These are phyloP conservation scores for Bombyx huttoni DNA, from an alignment of 2,888 invertebrate species.

Conservation along the genomic window DNA sequence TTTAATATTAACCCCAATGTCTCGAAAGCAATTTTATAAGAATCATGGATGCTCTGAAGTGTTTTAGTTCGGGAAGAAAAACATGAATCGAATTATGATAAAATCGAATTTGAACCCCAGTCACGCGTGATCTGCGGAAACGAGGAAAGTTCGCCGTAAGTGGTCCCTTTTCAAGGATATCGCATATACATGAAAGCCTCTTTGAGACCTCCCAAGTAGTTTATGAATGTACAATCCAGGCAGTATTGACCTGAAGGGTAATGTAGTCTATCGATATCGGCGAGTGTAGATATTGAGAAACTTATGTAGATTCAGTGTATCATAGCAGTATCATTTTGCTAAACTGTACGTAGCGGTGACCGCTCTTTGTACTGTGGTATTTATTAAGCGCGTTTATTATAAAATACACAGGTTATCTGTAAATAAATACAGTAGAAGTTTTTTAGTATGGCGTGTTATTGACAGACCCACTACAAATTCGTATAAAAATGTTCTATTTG, in stretches of 20 bases:
- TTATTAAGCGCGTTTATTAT: too few relatives aligned
- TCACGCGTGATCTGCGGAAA: background rate
- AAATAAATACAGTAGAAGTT: too few relatives aligned
- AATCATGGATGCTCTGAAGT: background rate
- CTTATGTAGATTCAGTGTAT: background rate
- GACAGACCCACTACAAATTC: too few relatives aligned
- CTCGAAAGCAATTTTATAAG: background rate
- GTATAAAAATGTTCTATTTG: too few relatives aligned
- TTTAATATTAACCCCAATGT: background rate
- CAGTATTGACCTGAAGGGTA: background rate
- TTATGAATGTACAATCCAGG: background rate
- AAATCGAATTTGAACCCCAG: background rate
- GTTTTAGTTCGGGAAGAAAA: background rate
- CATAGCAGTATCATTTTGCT: too few relatives aligned
- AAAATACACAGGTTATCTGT: too few relatives aligned
- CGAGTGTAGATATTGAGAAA: background rate
- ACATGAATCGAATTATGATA: conserved; percentile 7
- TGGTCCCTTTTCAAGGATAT: conserved; percentile 5
- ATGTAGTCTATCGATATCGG: background rate
- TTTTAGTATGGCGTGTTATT: too few relatives aligned
- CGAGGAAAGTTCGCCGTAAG: conserved; percentile 5
- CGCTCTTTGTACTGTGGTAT: too few relatives aligned
- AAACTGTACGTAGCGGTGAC: too few relatives aligned
- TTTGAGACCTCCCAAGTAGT: background rate
- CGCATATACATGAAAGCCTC: background rate